Percentiles rank a stretch among this genome's conserved stretches.
Conservation (phyloP, 2,797 vertebrate species). For the Chelidonichthys spinosus region DNA sequence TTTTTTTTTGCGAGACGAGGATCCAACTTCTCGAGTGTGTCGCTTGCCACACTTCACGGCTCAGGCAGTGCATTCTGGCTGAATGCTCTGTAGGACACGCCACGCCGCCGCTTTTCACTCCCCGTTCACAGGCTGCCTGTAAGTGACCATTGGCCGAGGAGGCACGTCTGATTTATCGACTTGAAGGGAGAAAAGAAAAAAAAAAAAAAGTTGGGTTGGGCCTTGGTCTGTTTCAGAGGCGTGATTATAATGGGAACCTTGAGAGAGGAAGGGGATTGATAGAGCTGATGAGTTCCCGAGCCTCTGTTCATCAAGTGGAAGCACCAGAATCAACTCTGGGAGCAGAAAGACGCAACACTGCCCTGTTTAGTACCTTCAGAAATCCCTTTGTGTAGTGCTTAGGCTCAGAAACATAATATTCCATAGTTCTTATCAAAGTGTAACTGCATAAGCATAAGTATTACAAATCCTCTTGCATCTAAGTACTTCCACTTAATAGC, state of each 20-base stretch:
- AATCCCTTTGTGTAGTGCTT: conserved; percentile 9
- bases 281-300: conserved; percentile 64
- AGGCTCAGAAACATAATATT: conserved; percentile 8
- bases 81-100: conserved; percentile 54
- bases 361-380: conserved; percentile 25
- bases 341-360: conserved; percentile 25
- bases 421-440: not conserved
- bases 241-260: conserved; percentile 70
- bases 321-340: conserved; percentile 43
- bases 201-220: conserved; percentile 48
- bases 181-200: conserved; percentile 30
- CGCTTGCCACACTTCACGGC: conserved; percentile 70
- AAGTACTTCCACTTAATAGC: conserved; percentile 10
- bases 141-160: conserved; percentile 66
- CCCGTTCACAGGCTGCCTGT: conserved; percentile 47
- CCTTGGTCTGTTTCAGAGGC: conserved; percentile 67
- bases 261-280: conserved; percentile 63
- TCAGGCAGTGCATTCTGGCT: conserved; percentile 61
- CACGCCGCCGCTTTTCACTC: conserved; percentile 45
- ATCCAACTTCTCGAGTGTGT: conserved; percentile 73
- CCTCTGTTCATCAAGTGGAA: conserved; percentile 62
- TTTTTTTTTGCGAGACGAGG: conserved; percentile 59
- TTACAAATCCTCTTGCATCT: conserved; percentile 9
- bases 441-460: not conserved
- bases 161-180: conserved; percentile 66